A percentile compares a stretch with the other conserved stretches of the same genome.
Conservation (phyloP, 1,140 invertebrate genomes). For the Colletes gigas region DNA sequence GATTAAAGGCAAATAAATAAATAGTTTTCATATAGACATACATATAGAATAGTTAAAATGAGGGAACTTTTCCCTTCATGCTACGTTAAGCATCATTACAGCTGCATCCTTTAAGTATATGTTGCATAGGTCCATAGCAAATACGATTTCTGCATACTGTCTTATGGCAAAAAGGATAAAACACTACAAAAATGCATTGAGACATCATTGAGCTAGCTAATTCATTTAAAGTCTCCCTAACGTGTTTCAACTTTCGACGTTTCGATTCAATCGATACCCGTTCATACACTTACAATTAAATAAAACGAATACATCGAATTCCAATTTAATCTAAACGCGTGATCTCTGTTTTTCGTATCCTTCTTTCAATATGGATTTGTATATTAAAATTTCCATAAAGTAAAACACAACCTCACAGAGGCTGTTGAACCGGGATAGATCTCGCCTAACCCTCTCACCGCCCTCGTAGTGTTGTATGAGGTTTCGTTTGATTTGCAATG, state of each 20-base stretch:
- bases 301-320: slow-evolving; percentile 40
- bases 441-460: slow-evolving; percentile 65
- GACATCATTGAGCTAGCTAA: slow-evolving; percentile 44
- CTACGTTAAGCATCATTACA: slow-evolving; percentile 59
- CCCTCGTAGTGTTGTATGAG: slow-evolving; percentile 42
- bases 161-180: slow-evolving; percentile 47
- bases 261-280: slow-evolving; percentile 49
- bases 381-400: slow-evolving; percentile 56
- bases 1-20: slow-evolving; percentile 64
- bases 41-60: slow-evolving; percentile 44
- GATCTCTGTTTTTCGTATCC: background rate
- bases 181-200: slow-evolving; percentile 50
- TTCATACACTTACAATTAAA: slow-evolving; percentile 24
- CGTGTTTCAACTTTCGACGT: slow-evolving; percentile 20
- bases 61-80: slow-evolving; percentile 39
- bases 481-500: slow-evolving; percentile 43
- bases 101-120: slow-evolving; percentile 51
- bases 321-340: slow-evolving; percentile 42
- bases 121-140: slow-evolving; percentile 54
- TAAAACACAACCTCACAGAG: slow-evolving; percentile 65
- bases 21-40: slow-evolving; percentile 46
- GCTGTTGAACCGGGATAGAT: slow-evolving; percentile 57
- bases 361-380: slow-evolving; percentile 5
- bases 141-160: slow-evolving; percentile 36
- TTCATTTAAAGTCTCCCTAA: slow-evolving; percentile 42